Base-by-base conservation (phyloP, 1,140 invertebrate species). In the Harlomillsia oculata region DNA sequence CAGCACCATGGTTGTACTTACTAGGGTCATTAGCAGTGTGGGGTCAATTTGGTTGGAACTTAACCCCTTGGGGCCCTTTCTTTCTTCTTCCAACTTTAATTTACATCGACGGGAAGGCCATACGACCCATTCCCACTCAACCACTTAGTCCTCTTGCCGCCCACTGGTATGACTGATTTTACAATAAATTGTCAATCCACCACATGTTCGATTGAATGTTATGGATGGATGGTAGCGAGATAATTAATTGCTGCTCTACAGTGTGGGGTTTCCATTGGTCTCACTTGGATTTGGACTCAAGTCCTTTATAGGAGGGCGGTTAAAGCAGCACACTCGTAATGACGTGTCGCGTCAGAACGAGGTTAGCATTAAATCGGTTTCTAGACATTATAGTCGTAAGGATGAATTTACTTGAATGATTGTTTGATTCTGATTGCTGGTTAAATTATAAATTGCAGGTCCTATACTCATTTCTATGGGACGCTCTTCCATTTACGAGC, bases 131-230 rank as follows among this genome's bases (percentile, higher is more conserved):
- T 87, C 72, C 88, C 90, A 74, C 77, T 93, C 72, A 92, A 95
- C 76, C 80, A 97, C 53, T 97, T 79, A 81, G 92, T 70, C 94
- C 95, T 55, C 95, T 99, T 75, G 95, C 95, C 63, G 95, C 95
- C 63, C 95, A 99, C 76, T 98, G 93, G 85, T 91, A 78, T 76
- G 75, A 71, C 36, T n/a, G 8, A 18, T 50, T 14, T 25, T n/a
- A 25, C 21, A 25, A 9, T n/a, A n/a, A n/a, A n/a, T n/a, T n/a
- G n/a, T n/a, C n/a, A n/a, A n/a, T n/a, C n/a, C n/a, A n/a, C n/a
- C n/a, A n/a, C n/a, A n/a, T n/a, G n/a, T n/a, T n/a, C n/a, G n/a
- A n/a, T n/a, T n/a, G n/a, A n/a, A n/a, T n/a, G n/a, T n/a, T n/a
- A n/a, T n/a, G n/a, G n/a, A n/a, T n/a, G n/a, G n/a, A n/a, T n/a